A percentile compares a stretch with the other conserved stretches of the same genome.
phyloP scores from a whole-genome alignment of 2,113 vertebrate species.

The Nipponia nippon region DNA sequence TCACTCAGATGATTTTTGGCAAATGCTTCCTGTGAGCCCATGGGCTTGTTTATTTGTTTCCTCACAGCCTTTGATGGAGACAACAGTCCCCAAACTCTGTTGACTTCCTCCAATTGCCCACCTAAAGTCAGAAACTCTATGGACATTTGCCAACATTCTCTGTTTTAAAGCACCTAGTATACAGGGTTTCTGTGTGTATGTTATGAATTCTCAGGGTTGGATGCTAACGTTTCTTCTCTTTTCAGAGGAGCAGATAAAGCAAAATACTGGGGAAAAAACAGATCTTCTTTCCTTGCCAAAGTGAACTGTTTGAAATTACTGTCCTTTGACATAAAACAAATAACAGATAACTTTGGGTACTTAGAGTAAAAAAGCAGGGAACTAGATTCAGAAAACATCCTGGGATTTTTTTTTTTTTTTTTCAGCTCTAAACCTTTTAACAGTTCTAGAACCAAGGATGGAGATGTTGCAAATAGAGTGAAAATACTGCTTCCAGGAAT shows the following conservation, averaged over 20 bases:
- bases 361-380: background rate
- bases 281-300: background rate
- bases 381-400: background rate
- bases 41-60: background rate
- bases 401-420: background rate
- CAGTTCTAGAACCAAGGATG: background rate
- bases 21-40: background rate
- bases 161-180: background rate
- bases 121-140: background rate
- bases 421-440: background rate
- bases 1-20: background rate
- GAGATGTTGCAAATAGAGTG: background rate
- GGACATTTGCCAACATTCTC: background rate
- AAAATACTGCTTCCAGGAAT: background rate
- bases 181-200: background rate
- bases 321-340: background rate
- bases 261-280: background rate
- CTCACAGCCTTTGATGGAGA: background rate
- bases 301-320: background rate
- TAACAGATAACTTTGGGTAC: background rate
- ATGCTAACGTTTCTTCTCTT: background rate
- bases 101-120: background rate
- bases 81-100: background rate
- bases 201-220: background rate
- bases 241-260: background rate